Conservation (phyloP, 2,888 invertebrate genomes). For the Limnephilus lunatus region DNA sequence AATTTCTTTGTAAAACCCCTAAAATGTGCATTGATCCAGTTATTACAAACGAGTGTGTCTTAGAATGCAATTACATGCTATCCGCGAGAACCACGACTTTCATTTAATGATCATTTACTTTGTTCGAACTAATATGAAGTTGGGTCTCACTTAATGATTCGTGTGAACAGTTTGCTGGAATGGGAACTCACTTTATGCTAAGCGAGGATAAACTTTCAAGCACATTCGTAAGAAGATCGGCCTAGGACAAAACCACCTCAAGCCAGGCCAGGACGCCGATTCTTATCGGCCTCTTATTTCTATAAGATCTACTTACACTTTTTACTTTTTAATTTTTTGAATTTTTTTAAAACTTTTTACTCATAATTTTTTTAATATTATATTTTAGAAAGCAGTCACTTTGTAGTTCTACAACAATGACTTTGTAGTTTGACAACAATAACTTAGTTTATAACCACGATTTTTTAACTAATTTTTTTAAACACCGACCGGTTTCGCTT, state of each 20-base stretch:
- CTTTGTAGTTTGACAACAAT: too few relatives aligned
- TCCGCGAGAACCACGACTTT: not conserved
- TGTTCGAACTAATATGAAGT: constrained; percentile 30
- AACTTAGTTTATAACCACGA: too few relatives aligned
- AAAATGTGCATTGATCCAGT: not conserved
- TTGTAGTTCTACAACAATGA: too few relatives aligned
- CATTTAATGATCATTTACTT: constrained; percentile 25
- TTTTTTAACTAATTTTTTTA: too few relatives aligned
- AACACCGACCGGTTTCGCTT: too few relatives aligned
- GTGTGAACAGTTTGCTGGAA: constrained; percentile 41
- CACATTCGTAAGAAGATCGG: constrained; percentile 50
- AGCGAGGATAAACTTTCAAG: constrained; percentile 60
- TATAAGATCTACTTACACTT: too few relatives aligned
- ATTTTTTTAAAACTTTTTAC: too few relatives aligned
- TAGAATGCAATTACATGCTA: not conserved
- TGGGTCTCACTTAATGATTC: constrained; percentile 39
- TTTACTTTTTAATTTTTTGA: too few relatives aligned
- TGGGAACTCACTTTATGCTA: constrained; percentile 41
- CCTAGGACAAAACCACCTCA: constrained; percentile 14
- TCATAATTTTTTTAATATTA: too few relatives aligned
- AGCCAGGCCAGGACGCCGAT: too few relatives aligned
- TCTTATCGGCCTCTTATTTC: too few relatives aligned
- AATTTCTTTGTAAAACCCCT: not conserved
- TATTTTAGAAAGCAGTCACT: too few relatives aligned
- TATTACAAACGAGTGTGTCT: not conserved